Percentiles rank a stretch among this genome's conserved stretches.
Evolutionary conservation across 2,797 vertebrate species (phyloP).

Genomic region (Arnoldichthys spilopterus): DNA sequence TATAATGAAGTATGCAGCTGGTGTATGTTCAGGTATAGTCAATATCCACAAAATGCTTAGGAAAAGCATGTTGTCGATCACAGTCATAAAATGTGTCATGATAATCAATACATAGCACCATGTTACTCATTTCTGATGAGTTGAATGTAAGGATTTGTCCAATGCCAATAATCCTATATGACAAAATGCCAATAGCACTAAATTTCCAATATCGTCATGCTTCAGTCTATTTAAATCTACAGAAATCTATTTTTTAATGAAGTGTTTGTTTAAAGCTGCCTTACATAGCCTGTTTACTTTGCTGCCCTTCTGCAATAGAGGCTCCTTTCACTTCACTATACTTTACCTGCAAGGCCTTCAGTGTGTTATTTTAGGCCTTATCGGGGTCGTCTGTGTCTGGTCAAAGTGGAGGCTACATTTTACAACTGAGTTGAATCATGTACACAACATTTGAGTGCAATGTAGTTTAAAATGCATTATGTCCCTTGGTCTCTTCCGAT

Average conservation of each 20-base stretch:
- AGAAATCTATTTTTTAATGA: not conserved
- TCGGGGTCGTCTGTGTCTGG: not conserved
- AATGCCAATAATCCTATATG: no score
- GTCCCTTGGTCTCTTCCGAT: not conserved
- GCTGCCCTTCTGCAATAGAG: conserved; percentile 4
- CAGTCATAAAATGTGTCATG: no score
- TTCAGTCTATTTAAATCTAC: no score
- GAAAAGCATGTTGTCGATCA: no score
- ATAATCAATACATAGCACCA: no score
- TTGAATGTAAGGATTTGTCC: no score
- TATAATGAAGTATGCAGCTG: no score
- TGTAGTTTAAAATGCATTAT: not conserved
- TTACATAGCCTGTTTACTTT: not conserved
- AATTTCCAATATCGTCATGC: no score
- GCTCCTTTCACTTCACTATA: not conserved
- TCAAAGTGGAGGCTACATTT: not conserved
- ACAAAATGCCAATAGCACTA: no score
- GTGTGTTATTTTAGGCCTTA: not conserved
- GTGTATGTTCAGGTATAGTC: no score
- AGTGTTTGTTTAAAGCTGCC: not conserved
- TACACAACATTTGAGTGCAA: not conserved
- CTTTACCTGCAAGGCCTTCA: not conserved
- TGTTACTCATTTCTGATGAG: no score
- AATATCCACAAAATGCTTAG: no score
- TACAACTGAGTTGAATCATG: not conserved